Evolutionary conservation across 2,113 vertebrate genomes (phyloP), one percentile per base, ranked within the genome.

Genomic region (Callocephalon fimbriatum): DNA sequence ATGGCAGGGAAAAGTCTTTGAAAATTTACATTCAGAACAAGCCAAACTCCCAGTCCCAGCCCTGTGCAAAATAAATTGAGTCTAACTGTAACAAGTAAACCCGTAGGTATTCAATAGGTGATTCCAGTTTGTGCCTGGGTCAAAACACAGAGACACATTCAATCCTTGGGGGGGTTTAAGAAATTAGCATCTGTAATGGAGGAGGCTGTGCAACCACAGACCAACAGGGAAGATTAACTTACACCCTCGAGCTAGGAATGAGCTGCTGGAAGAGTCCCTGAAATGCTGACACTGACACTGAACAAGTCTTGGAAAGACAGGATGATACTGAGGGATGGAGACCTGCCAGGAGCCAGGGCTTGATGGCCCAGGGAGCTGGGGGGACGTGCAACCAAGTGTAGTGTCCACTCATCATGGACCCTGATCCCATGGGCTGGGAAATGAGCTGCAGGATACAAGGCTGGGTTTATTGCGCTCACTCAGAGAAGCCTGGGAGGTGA

Each of bases 261-360:
- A 95, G 73, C 80, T 93, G 83, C 88, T 73, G 47, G 72, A 84
- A 83, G 67, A 47, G 91, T 35, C 80, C 54, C 54, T 83, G 88
- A 70, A 63, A 61, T 50, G 59, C 88, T 94, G 67, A 88, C 17
- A 40, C 37, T 54, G 87, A 90, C 68, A 29, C 1, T 54, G 70
- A 93, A 51, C 61, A 59, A 79, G 38, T 3, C 77, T 53, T 31
- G 74, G 75, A 86, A 77, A 86, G 59, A 59, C 14, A 1, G 12
- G 79, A 78, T 40, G 22, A 13, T 31, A 38, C 8, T 0, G 8
- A 89, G 76, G 51, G 47, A 45, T 44, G 91, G 89, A 89, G 32
- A 54, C 23, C 47, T 61, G 86, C 84, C 94, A 91, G 17, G 27
- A 72, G 42, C 42, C 38, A 31, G 51, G 56, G 19, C 8, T 27